Conservation (phyloP, 2,888 invertebrate genomes). For the Erebia palarica region DNA sequence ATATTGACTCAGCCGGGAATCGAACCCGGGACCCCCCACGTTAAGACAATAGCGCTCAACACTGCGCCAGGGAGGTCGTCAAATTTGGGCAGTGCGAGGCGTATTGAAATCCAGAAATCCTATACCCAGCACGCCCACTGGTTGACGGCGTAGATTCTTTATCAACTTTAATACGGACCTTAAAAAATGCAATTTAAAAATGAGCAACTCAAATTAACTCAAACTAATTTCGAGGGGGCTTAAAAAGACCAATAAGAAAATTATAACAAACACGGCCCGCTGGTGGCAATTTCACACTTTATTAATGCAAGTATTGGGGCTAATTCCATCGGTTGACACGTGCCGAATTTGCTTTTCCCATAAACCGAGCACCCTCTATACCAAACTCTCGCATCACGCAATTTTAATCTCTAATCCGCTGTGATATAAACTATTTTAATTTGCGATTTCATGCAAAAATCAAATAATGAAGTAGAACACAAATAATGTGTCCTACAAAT, state of each 20-base stretch:
- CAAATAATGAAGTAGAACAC: constrained; percentile 13
- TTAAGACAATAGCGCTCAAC: no score
- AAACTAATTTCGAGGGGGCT: constrained; percentile 42
- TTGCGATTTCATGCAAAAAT: constrained; percentile 22
- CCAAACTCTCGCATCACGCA: constrained; percentile 45
- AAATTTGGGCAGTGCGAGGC: no score
- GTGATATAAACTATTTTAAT: constrained; percentile 15
- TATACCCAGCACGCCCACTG: no score
- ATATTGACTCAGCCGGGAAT: no score
- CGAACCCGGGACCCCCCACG: no score
- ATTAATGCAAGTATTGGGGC: constrained; percentile 81
- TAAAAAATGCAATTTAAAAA: constrained; percentile 27
- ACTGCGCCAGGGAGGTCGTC: no score
- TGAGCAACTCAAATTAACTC: constrained; percentile 36
- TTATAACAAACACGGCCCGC: constrained; percentile 73
- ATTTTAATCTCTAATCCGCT: constrained; percentile 53
- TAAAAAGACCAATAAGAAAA: constrained; percentile 73
- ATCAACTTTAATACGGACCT: no score
- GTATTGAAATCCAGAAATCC: no score
- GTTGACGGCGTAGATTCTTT: no score
- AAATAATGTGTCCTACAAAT: constrained; percentile 39
- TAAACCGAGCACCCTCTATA: constrained; percentile 66
- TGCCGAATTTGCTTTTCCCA: constrained; percentile 79
- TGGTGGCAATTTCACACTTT: constrained; percentile 82
- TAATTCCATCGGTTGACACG: constrained; percentile 79